Conservation (phyloP, 2,888 invertebrate genomes). For the Anarsia innoxiella region DNA sequence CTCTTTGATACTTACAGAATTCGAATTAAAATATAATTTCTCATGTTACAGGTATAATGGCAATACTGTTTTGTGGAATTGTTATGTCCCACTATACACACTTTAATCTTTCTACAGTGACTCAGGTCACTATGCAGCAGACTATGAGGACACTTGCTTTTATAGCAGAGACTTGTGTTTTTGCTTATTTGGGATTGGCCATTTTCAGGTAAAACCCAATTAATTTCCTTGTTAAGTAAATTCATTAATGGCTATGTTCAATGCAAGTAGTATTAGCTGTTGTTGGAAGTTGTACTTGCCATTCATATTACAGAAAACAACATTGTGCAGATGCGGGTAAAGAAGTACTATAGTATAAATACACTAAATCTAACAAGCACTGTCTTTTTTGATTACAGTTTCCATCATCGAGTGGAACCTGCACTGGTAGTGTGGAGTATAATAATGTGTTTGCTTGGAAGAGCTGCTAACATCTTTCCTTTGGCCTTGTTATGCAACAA, state of each 20-base stretch:
- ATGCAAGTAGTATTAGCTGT: too few relatives aligned
- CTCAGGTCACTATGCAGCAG: constrained; percentile 99
- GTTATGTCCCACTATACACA: constrained; percentile 99
- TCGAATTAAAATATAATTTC: constrained; percentile 1
- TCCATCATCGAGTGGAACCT: constrained; percentile 92
- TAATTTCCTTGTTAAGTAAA: too few relatives aligned
- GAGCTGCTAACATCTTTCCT: constrained; percentile 98
- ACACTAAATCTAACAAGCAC: too few relatives aligned
- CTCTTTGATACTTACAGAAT: background rate
- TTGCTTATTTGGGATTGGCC: constrained; percentile 97
- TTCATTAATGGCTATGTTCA: too few relatives aligned
- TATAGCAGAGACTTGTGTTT: constrained; percentile 98
- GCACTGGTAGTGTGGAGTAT: constrained; percentile 97
- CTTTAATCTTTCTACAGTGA: constrained; percentile 97
- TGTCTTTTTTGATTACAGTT: constrained; percentile 84
- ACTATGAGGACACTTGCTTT: constrained; percentile 98
- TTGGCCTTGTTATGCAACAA: constrained; percentile 94
- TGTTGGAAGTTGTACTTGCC: too few relatives aligned
- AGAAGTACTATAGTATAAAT: too few relatives aligned
- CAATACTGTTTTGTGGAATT: constrained; percentile 98
- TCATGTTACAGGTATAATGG: constrained; percentile 94
- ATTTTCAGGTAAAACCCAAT: constrained; percentile 79
- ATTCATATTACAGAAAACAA: too few relatives aligned
- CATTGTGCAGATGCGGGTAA: too few relatives aligned
- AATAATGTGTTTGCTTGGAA: constrained; percentile 91